Evolutionary conservation across 1,140 invertebrate species (phyloP).

Genomic region (Hestina assimilis): DNA sequence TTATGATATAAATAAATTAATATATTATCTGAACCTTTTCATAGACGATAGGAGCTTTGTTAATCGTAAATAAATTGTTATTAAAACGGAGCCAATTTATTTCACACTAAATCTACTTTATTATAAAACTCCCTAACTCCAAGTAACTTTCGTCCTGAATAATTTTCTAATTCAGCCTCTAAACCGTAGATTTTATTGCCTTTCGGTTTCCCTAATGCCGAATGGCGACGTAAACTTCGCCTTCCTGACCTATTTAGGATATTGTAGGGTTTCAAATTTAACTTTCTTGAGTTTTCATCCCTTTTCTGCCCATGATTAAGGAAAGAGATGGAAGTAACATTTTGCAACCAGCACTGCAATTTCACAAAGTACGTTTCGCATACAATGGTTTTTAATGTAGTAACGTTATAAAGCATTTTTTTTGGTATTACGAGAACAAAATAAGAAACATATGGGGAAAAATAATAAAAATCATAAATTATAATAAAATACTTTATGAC

Average conservation of each 20-base stretch:
- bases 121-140: constrained; percentile 19
- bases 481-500: no score
- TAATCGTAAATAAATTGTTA: background rate
- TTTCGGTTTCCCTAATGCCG: constrained; percentile 66
- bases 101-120: constrained; percentile 13
- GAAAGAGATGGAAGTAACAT: constrained; percentile 39
- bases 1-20: no score
- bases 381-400: background rate
- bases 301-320: constrained; percentile 30
- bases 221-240: constrained; percentile 71
- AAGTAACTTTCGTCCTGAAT: constrained; percentile 47
- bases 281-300: constrained; percentile 47
- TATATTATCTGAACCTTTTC: no score
- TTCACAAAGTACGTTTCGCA: constrained; percentile 17
- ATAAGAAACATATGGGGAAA: no score
- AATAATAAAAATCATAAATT: background rate
- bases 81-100: background rate
- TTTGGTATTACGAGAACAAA: no score
- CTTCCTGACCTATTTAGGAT: constrained; percentile 76
- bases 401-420: background rate
- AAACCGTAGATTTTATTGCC: constrained; percentile 65
- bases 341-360: constrained; percentile 45
- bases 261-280: constrained; percentile 61
- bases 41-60: background rate
- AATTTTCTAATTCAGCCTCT: constrained; percentile 67